Conservation (phyloP, 2,797 vertebrate species). For the Crypturellus tataupa region DNA sequence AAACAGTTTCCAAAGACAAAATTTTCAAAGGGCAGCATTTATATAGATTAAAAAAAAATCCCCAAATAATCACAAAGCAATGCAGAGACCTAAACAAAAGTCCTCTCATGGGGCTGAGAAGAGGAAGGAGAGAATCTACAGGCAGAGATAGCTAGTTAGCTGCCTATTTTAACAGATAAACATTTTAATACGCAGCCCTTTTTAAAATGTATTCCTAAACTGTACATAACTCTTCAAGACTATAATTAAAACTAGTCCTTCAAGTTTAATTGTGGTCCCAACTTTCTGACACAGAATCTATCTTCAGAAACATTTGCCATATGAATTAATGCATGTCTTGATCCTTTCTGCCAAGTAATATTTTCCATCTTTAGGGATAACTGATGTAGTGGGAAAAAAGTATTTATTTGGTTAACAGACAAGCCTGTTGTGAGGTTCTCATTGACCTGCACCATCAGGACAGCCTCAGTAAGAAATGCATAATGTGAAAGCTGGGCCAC, state of each 20-base stretch:
- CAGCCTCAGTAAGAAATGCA: neutral
- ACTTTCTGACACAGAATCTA: neutral
- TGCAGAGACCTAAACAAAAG: neutral
- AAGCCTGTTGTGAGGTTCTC: neutral
- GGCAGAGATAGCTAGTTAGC: neutral
- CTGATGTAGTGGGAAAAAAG: rapidly evolving
- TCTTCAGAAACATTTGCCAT: neutral
- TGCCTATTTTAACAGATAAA: neutral
- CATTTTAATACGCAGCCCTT: neutral
- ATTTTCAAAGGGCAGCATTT: constrained; percentile 43
- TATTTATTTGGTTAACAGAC: rapidly evolving
- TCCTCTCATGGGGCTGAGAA: neutral
- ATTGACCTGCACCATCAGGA: no score
- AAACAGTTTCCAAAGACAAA: constrained; percentile 32
- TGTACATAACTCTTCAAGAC: neutral
- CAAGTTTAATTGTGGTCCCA: neutral
- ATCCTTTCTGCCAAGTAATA: neutral
- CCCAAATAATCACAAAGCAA: neutral
- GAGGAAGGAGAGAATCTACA: neutral
- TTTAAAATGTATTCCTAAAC: neutral
- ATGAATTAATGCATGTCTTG: neutral
- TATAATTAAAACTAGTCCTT: neutral
- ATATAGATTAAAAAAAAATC: neutral
- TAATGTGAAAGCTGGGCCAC: neutral
- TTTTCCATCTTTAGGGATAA: neutral